Percentiles rank a stretch among this genome's conserved stretches.
These are phyloP conservation scores for Engystomops pustulosus DNA, from an alignment of 2,113 vertebrate genomes.

Conservation along the genomic window DNA sequence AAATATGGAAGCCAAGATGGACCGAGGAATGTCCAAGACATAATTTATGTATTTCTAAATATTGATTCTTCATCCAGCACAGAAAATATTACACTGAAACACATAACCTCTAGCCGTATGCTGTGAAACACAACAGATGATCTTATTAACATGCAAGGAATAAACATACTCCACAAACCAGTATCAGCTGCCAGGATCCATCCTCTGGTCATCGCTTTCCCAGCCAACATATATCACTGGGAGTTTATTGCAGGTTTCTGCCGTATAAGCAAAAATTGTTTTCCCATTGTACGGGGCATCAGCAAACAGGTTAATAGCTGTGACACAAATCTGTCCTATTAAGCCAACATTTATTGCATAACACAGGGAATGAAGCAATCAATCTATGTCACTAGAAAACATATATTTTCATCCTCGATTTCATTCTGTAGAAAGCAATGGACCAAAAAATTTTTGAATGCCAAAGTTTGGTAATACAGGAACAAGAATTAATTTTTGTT, in stretches of 20 bases:
- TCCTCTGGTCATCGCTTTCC: constrained; percentile 64
- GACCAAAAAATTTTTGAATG: too few species aligned
- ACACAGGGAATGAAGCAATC: constrained; percentile 25
- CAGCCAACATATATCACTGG: constrained; percentile 75
- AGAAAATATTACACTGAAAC: not conserved
- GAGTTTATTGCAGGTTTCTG: constrained; percentile 74
- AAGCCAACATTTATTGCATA: constrained; percentile 59
- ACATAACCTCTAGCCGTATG: not conserved
- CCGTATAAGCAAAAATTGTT: constrained; percentile 72
- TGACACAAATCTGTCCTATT: constrained; percentile 57
- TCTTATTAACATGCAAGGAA: constrained; percentile 67
- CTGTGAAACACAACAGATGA: constrained; percentile 62
- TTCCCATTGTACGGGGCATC: constrained; percentile 69
- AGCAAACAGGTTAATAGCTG: constrained; percentile 66
- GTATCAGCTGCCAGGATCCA: constrained; percentile 75
- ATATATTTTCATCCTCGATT: not conserved
- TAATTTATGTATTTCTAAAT: constrained; percentile 10
- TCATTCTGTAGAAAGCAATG: not conserved
- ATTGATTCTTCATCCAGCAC: not conserved
- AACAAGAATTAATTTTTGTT: too few species aligned
- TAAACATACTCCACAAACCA: constrained; percentile 73
- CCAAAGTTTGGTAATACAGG: too few species aligned
- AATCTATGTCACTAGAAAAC: constrained; percentile 7
- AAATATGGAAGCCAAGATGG: not conserved
- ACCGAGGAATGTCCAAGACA: not conserved